Conservation (phyloP, 2,113 vertebrate species). For the Callipepla californica region DNA sequence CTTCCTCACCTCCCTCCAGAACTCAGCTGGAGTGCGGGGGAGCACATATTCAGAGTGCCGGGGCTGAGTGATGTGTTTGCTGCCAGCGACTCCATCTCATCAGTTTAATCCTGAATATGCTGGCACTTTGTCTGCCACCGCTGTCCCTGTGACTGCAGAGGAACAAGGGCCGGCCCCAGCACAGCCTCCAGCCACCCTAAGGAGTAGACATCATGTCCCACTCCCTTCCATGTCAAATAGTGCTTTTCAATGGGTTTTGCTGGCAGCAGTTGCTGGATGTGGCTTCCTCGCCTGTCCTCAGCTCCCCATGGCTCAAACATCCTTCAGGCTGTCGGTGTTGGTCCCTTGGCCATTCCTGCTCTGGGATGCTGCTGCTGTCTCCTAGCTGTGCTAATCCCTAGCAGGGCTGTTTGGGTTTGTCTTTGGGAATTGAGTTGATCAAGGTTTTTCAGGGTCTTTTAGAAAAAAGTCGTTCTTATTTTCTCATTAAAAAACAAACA, state of each 20-base stretch:
- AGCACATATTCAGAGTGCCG: fast-evolving
- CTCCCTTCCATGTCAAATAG: neutral
- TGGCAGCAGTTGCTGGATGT: neutral
- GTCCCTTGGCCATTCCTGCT: neutral
- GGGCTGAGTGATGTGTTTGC: fast-evolving
- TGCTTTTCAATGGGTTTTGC: neutral
- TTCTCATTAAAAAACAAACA: neutral
- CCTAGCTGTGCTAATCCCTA: neutral
- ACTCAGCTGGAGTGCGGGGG: fast-evolving
- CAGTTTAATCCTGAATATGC: neutral
- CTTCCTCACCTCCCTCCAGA: neutral
- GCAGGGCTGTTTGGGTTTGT: neutral
- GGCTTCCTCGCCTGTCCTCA: neutral
- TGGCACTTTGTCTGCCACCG: fast-evolving
- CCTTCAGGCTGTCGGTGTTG: fast-evolving
- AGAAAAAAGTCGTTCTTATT: too few species aligned
- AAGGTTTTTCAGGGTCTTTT: neutral
- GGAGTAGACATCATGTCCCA: fast-evolving
- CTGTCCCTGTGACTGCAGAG: fast-evolving
- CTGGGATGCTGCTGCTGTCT: neutral
- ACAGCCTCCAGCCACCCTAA: neutral
- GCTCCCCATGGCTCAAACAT: neutral
- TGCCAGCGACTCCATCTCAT: neutral
- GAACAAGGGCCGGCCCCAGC: neutral
- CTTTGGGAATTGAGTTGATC: neutral